Evolutionary conservation across 1,140 invertebrate genomes (phyloP), one percentile per base, ranked within the genome.

Genomic region (Ceratosolen solmsi): DNA sequence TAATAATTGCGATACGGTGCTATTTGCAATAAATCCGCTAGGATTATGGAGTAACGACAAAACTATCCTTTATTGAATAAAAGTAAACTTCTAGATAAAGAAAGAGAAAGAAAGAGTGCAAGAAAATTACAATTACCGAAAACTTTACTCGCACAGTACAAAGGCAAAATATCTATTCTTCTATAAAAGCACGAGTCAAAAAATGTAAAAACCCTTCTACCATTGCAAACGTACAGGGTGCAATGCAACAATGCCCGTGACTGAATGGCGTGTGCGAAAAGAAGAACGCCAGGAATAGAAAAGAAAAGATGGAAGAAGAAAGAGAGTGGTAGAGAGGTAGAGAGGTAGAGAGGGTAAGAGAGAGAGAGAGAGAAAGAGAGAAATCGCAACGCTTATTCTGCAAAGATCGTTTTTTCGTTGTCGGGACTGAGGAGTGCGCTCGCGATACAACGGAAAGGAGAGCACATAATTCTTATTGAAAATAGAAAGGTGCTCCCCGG

Each of bases 401-500:
- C 58, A 38, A 63, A 1, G 58, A 1, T 73, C 25, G 9, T 73
- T 73, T 56, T 51, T 54, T 36, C 38, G 63, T 68, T 54, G 5
- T 0, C 70, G n/a, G 49, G 71, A 25, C 71, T 20, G 20, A 74
- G 71, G 27, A 74, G n/a, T 25, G 68, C 54, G 77, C 33, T 56
- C 51, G 33, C 49, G 78, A 80, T 74, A 58, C 38, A 56, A 54
- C 71, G 11, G 46, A 74, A 81, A 76, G 38, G 27, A 68, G 73
- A 68, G 80, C 60, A 74, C 56, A 54, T 41, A 38, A 73, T 73
- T 73, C 79, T 38, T 74, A 81, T 81, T 81, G 63, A 68, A 76
- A 81, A 76, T 76, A 81, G 72, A 81, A 76, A 75, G 80, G 73
- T 75, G 51, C 38, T 68, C 56, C 36, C 27, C 46, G 36, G 73